Conservation (phyloP, 2,797 vertebrate genomes). For the Paratrypauchen microcephalus region DNA sequence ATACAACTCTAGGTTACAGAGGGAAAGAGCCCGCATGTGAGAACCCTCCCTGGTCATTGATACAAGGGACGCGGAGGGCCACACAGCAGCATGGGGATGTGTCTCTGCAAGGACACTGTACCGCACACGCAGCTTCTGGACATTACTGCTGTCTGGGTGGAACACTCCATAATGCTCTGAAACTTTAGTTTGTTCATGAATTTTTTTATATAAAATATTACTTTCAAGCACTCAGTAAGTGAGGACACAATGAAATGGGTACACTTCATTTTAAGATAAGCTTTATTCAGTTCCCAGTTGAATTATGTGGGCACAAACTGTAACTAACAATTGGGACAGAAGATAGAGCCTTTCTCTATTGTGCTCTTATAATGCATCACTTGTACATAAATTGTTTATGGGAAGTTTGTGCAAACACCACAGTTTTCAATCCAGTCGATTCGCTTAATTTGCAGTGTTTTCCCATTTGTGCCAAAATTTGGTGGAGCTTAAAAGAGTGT, state of each 20-base stretch:
- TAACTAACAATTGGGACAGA: neutral
- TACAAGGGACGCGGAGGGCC: constrained; percentile 12
- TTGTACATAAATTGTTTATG: neutral
- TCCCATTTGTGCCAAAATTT: neutral
- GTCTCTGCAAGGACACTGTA: constrained; percentile 21
- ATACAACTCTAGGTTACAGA: constrained; percentile 93
- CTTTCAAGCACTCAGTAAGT: neutral
- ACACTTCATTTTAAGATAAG: neutral
- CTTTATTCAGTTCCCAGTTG: constrained; percentile 4
- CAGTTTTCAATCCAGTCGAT: neutral
- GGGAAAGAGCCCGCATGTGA: constrained; percentile 93
- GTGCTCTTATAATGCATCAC: neutral
- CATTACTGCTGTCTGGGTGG: constrained; percentile 37
- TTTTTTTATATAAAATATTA: constrained; percentile 22
- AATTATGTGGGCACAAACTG: neutral
- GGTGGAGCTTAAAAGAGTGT: neutral
- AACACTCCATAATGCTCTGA: constrained; percentile 40
- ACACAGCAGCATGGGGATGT: constrained; percentile 4
- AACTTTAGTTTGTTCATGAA: constrained; percentile 28
- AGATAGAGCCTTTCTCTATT: too few relatives aligned
- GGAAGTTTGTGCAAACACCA: neutral
- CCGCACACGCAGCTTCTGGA: constrained; percentile 51
- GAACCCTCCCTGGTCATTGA: constrained; percentile 12
- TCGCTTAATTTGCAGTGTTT: neutral
- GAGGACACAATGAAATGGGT: neutral